Percentiles rank a stretch among this genome's conserved stretches.
Conservation (phyloP, 2,113 vertebrate genomes). For the Panurus biarmicus region DNA sequence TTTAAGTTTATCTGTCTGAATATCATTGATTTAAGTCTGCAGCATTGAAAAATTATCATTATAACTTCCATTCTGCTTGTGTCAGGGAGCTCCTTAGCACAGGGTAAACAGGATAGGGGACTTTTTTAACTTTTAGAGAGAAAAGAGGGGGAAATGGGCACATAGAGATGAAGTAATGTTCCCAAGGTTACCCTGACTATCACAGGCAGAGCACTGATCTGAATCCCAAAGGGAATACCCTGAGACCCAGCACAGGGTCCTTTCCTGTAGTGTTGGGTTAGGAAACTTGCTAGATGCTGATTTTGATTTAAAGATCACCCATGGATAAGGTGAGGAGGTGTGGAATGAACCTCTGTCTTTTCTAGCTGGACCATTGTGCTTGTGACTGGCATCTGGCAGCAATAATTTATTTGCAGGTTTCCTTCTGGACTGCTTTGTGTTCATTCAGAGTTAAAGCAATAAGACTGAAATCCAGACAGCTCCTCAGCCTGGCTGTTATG, state of each 20-base stretch:
- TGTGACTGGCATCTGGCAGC: not conserved
- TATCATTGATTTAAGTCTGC: not conserved
- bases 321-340: not conserved
- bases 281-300: not conserved
- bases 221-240: not conserved
- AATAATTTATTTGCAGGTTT: not conserved
- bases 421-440: not conserved
- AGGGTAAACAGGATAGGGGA: not conserved
- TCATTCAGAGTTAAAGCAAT: not conserved
- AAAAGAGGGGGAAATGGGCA: not conserved
- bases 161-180: not conserved
- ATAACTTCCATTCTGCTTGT: fast-evolving
- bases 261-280: not conserved
- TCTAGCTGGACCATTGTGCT: not conserved
- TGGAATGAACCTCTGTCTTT: not conserved
- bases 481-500: not conserved
- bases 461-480: not conserved
- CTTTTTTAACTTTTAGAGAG: not conserved
- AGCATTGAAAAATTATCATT: not conserved
- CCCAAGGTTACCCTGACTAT: not conserved
- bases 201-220: not conserved
- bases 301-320: not conserved
- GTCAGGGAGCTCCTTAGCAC: not conserved
- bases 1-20: not conserved
- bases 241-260: not conserved